Conservation (phyloP, 2,797 vertebrate species). For the Rhinella marina region DNA sequence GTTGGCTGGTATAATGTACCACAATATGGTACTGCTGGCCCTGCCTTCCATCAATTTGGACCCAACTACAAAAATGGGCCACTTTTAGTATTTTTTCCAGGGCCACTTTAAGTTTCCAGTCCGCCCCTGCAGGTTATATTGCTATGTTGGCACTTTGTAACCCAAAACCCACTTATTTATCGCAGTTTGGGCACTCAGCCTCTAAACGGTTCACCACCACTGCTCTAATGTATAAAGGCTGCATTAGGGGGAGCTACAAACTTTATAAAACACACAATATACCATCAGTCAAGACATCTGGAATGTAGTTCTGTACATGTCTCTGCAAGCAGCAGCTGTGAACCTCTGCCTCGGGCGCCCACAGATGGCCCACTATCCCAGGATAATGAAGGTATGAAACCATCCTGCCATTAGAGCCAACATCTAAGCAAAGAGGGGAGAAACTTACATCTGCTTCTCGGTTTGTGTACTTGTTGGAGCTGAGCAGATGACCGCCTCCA, state of each 20-base stretch:
- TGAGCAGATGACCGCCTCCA: constrained; percentile 84
- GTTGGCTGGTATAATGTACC: too few relatives aligned
- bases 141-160: too few relatives aligned
- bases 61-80: too few relatives aligned
- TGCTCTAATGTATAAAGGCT: neutral
- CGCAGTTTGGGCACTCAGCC: too few relatives aligned
- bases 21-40: too few relatives aligned
- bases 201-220: too few relatives aligned
- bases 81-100: too few relatives aligned
- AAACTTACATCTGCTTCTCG: constrained; percentile 84
- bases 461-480: constrained; percentile 83
- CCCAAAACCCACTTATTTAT: too few relatives aligned
- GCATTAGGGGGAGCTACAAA: neutral
- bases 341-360: neutral
- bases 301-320: neutral
- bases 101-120: too few relatives aligned
- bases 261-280: neutral
- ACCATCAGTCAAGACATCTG: neutral
- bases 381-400: neutral
- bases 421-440: neutral
- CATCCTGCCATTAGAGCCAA: neutral
- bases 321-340: neutral
- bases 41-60: too few relatives aligned
- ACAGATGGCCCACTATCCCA: neutral
- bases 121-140: too few relatives aligned